Evolutionary conservation across 2,888 invertebrate genomes (phyloP), one percentile per base, ranked within the genome.

Genomic region (Tiliacea aurago): DNA sequence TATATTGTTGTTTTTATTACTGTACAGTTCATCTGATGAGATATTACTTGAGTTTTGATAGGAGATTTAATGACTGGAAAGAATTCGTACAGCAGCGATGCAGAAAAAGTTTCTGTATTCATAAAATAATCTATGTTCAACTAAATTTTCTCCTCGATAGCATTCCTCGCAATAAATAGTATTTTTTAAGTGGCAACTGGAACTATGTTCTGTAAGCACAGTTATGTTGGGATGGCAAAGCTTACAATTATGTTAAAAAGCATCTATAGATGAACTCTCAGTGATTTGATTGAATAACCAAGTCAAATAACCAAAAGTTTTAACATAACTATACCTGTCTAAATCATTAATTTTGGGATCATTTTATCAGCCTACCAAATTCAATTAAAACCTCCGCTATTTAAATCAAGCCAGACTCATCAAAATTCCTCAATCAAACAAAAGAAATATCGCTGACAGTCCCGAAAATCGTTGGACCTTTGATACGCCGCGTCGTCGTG

Each of bases 1-100:
- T 81, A 78, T 84, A 81, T 81, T 76, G 65, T 70, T 73, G 75
- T 73, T 83, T 84, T 81, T 84, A 84, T 81, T 75, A 47, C 75
- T 59, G 15, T 67, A 56, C 78, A 79, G 71, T 81, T 80, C 41
- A 76, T 59, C 64, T 70, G 47, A 67, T 75, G 63, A 68, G 18
- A 6, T 58, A 67, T 76, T 56, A 63, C 18, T 68, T 3, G 28
- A 28, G 28, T 2, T 28, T 28, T 28, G 28, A 28, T 28, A 28
- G n/a, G 5, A 58, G 23, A 13, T 47, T 63, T 4, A 51, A 4
- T 18, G 0, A n/a, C n/a, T 53, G 47, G 4, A 4, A 45, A 23
- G 23, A 70, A 23, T 43, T 18, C 0, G 37, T 6, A 47, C 7
- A 41, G 13, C 28, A 28, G n/a, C 20, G 47, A 49, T 37, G 4